Conservation (phyloP, 2,888 invertebrate species). For the Gasteruption jaculator region DNA sequence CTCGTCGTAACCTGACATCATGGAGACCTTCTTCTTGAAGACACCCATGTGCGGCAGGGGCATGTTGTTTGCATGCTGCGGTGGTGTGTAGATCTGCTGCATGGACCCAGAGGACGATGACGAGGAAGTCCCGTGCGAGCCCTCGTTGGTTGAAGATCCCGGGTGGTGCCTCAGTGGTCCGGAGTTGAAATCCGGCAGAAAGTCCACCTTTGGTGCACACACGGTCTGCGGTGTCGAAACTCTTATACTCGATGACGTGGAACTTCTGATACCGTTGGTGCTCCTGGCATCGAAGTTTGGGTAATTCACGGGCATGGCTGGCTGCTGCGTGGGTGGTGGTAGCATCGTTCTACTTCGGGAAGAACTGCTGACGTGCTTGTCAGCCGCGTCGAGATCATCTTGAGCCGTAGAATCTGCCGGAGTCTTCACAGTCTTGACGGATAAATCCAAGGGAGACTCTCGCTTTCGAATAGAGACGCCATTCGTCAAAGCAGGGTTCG, state of each 20-base stretch:
- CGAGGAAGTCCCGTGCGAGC: constrained; percentile 22
- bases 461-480: constrained; percentile 54
- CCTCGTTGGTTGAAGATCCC: too few relatives aligned
- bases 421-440: constrained; percentile 84
- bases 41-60: constrained; percentile 44
- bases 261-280: constrained; percentile 15
- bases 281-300: constrained; percentile 27
- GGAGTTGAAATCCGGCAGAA: constrained; percentile 69
- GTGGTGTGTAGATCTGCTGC: constrained; percentile 31
- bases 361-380: constrained; percentile 34
- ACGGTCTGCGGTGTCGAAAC: constrained; percentile 40
- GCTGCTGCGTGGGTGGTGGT: constrained; percentile 33
- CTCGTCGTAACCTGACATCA: constrained; percentile 28
- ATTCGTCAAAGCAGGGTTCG: constrained; percentile 29
- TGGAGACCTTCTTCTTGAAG: constrained; percentile 43
- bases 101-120: constrained; percentile 26
- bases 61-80: constrained; percentile 28
- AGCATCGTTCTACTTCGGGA: constrained; percentile 32
- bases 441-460: constrained; percentile 81
- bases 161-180: constrained; percentile 36
- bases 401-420: constrained; percentile 83
- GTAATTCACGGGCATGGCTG: constrained; percentile 33
- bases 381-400: constrained; percentile 58
- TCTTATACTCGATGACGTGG: constrained; percentile 29
- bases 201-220: constrained; percentile 71